phyloP scores from a whole-genome alignment of 1,140 invertebrate genomes.

The Calliopsis andreniformis region DNA sequence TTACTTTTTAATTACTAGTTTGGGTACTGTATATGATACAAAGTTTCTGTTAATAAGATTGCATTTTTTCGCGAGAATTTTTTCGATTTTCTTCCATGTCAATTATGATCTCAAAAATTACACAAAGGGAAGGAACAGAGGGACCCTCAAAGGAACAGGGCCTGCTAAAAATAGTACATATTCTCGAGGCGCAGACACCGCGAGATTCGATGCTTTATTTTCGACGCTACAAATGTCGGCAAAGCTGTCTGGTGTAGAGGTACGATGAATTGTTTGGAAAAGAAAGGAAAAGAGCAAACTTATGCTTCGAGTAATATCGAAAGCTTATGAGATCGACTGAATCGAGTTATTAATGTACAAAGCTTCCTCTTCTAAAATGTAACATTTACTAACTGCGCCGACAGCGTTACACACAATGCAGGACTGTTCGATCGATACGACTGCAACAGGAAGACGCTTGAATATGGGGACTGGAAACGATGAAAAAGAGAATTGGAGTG shows the following conservation, averaged over 20 bases:
- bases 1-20: too few species aligned
- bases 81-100: too few species aligned
- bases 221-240: conserved; percentile 8
- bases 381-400: conserved; percentile 5
- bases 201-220: conserved; percentile 9
- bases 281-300: conserved; percentile 1
- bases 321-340: neutral
- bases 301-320: neutral
- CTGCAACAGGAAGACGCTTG: conserved; percentile 1
- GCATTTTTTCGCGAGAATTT: neutral
- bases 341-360: conserved; percentile 19
- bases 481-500: too few species aligned
- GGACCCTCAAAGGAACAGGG: conserved; percentile 29
- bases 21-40: too few species aligned
- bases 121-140: conserved; percentile 3
- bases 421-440: neutral
- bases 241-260: conserved; percentile 1
- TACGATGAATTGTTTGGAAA: neutral
- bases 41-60: too few species aligned
- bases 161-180: conserved; percentile 36
- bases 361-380: neutral
- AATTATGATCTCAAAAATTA: neutral
- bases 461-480: neutral
- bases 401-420: neutral
- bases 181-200: neutral